A percentile compares a stretch with the other conserved stretches of the same genome.
phyloP scores from a whole-genome alignment of 2,113 vertebrate species.

The Callaeas wilsoni region DNA sequence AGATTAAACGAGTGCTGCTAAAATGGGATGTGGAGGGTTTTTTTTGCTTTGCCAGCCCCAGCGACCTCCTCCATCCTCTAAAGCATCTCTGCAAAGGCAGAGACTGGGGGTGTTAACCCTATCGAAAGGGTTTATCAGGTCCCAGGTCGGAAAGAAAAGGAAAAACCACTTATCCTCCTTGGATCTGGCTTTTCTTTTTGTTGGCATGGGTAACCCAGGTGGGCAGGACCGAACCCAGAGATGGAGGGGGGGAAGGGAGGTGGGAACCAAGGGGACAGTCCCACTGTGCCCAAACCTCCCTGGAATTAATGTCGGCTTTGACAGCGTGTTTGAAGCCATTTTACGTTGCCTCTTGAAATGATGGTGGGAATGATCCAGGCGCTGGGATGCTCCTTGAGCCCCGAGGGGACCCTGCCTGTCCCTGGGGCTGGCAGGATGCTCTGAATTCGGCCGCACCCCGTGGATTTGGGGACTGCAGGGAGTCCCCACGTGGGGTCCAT shows the following conservation, averaged over 20 bases:
- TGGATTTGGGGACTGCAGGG: background rate
- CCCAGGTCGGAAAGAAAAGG: background rate
- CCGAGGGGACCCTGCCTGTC: background rate
- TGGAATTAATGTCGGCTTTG: background rate
- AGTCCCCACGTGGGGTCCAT: background rate
- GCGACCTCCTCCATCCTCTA: background rate
- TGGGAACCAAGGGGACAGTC: background rate
- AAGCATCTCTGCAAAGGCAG: background rate
- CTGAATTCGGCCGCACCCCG: fast-evolving
- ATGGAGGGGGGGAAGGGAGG: background rate
- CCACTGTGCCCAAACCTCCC: background rate
- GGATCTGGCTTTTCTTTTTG: no score
- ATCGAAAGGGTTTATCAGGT: background rate
- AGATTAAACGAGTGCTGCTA: background rate
- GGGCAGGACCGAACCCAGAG: no score
- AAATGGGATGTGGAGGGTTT: background rate
- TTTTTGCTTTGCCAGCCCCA: background rate
- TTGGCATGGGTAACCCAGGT: fast-evolving
- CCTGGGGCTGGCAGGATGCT: background rate
- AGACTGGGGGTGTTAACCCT: background rate
- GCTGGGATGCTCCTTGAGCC: background rate
- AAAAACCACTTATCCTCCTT: fast-evolving
- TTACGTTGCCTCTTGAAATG: fast-evolving
- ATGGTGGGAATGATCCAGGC: background rate
- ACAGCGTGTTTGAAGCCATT: background rate